Conservation (phyloP, 2,888 invertebrate species). For the Xestia sexstrigata region DNA sequence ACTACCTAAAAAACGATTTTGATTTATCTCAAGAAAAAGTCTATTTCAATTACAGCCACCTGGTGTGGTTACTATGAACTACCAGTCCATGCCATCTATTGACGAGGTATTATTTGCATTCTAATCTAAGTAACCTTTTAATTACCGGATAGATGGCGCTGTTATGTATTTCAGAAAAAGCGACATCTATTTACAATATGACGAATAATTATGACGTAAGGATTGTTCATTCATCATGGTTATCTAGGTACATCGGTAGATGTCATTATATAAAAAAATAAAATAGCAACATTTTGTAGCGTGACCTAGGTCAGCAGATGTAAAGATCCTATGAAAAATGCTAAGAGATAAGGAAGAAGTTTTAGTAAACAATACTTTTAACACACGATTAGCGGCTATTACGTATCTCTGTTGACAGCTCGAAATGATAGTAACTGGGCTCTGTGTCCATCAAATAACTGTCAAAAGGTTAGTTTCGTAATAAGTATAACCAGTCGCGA, state of each 20-base stretch:
- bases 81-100: constrained; percentile 30
- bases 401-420: too few species aligned
- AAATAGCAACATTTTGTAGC: not conserved
- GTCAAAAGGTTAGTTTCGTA: too few species aligned
- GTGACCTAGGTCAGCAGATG: not conserved
- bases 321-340: not conserved
- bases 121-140: not conserved
- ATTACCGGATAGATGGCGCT: constrained; percentile 29
- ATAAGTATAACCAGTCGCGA: too few species aligned
- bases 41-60: constrained; percentile 23
- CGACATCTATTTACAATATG: constrained; percentile 39
- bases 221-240: not conserved
- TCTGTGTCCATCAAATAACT: too few species aligned
- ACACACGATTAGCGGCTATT: not conserved
- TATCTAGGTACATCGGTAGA: constrained; percentile 26
- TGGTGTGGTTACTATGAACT: constrained; percentile 6
- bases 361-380: not conserved
- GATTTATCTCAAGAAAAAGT: not conserved
- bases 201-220: not conserved
- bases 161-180: not conserved
- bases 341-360: not conserved
- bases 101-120: not conserved
- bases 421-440: too few species aligned
- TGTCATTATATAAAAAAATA: constrained; percentile 16
- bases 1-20: not conserved